Conservation (phyloP, 2,888 invertebrate genomes). For the Liodrosophila aerea region DNA sequence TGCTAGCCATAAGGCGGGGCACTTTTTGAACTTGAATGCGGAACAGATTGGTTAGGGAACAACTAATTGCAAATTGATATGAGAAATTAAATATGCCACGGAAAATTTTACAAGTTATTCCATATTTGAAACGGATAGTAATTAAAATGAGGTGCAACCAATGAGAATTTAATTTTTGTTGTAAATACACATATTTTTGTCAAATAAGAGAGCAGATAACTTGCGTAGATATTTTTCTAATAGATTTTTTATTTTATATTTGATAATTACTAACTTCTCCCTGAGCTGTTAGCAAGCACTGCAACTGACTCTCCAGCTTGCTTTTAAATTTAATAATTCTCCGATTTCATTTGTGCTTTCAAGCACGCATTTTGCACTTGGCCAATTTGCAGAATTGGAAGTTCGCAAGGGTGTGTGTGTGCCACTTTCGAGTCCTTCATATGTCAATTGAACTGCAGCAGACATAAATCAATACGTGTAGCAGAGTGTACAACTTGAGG, state of each 20-base stretch:
- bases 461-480: constrained; percentile 63
- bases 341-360: constrained; percentile 9
- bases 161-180: background rate
- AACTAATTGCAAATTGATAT: constrained; percentile 1
- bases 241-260: too few species aligned
- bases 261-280: too few species aligned
- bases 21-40: constrained; percentile 12
- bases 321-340: constrained; percentile 5
- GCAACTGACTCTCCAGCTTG: too few species aligned
- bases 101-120: background rate
- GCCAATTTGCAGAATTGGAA: constrained; percentile 5
- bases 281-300: background rate
- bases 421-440: constrained; percentile 29
- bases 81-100: background rate
- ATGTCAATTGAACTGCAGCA: constrained; percentile 56
- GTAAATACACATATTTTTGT: too few species aligned
- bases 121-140: background rate
- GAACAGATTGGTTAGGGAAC: too few species aligned
- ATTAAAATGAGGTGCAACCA: constrained; percentile 1
- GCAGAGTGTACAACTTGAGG: constrained; percentile 3
- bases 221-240: too few species aligned
- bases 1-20: constrained; percentile 4
- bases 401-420: constrained; percentile 1
- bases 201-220: too few species aligned
- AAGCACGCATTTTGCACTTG: constrained; percentile 20